Percentiles rank a stretch among this genome's conserved stretches.
These are phyloP conservation scores for Lumbricus terrestris DNA, from an alignment of 2,888 invertebrate species.

Conservation along the genomic window DNA sequence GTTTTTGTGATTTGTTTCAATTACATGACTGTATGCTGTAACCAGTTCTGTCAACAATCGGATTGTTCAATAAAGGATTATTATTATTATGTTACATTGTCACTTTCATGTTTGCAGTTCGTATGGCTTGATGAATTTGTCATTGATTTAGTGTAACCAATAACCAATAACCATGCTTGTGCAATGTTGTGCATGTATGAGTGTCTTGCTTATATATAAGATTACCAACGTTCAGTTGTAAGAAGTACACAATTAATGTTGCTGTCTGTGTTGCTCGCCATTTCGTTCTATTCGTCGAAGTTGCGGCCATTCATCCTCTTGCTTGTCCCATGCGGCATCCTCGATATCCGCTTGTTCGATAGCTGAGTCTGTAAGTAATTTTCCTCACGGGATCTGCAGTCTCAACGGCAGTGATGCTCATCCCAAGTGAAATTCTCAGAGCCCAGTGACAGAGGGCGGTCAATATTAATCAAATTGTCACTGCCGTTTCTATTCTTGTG, in stretches of 20 bases:
- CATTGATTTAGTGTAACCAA: background rate
- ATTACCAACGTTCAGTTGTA: background rate
- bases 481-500: background rate
- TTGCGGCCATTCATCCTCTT: background rate
- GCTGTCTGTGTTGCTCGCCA: background rate
- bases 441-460: background rate
- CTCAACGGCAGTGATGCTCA: background rate
- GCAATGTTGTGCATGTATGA: no score
- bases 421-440: conserved; percentile 3
- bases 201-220: background rate
- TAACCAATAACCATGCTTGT: no score
- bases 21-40: no score
- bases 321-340: no score
- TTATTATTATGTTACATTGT: background rate
- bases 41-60: no score
- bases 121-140: background rate
- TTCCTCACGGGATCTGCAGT: background rate
- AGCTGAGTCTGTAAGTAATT: background rate
- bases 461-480: background rate
- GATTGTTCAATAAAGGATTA: no score
- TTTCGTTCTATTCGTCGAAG: background rate
- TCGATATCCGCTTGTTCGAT: background rate
- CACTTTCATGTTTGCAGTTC: background rate
- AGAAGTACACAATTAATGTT: background rate
- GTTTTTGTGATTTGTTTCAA: no score